Base-by-base conservation (phyloP, 2,888 invertebrate genomes). In the Diachrysia chrysitis region DNA sequence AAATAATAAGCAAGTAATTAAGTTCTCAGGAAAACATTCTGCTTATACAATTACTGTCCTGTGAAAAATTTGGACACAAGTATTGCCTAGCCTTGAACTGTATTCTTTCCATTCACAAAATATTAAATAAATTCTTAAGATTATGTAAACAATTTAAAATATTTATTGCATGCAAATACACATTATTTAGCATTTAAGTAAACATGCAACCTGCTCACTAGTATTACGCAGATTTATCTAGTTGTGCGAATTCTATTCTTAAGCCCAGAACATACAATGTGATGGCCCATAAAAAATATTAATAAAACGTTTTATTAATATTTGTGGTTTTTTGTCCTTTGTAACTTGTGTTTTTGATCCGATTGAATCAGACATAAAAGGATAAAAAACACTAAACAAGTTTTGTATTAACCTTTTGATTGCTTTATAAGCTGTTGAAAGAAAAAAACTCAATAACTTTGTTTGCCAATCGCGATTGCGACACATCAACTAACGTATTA, bases 61-160 rank as follows among this genome's bases (percentile, higher is more conserved):
- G 12, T 71, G 29, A 53, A 56, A 51, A 59, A 37, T 58, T 48
- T 29, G 58, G 23, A 29, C 17, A 60, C 37, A 23, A 42, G 5
- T 16, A 14, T 17, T 57, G 32, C 53, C 7, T 32, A 32, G 32
- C 32, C 16, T 54, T 69, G 61, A 46, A 35, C 42, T n/a, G 69
- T 25, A 21, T 51, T 19, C 59, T 32, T 19, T 48, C 7, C 19
- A 19, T 17, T 51, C 59, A 51, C 51, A 42, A 37, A 37, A n/a
- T 14, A 12, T 37, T 37, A 14, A 14, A 2, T 2, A 37, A 37
- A 14, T 42, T 6, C 42, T n/a, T n/a, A 6, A n/a, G 42, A 37
- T 16, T n/a, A 42, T 4, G 42, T 14, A 42, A 42, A 42, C 42
- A n/a, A 42, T 42, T n/a, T 0, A 16, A n/a, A 42, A 16, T 42